Conservation (phyloP, 2,113 vertebrate genomes). For the Acanthisitta chloris region DNA sequence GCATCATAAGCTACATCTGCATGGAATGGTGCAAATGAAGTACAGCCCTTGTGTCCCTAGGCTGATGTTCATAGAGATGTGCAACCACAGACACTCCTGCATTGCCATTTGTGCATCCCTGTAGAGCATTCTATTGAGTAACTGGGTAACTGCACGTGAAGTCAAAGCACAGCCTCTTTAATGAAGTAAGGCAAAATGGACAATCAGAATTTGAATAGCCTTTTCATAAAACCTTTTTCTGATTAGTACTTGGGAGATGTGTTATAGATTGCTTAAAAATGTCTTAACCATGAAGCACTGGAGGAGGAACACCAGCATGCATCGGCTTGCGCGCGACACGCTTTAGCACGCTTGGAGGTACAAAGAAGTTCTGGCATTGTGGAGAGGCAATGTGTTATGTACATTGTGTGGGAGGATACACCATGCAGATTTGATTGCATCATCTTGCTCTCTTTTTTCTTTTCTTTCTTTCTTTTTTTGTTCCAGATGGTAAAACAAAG, state of each 20-base stretch:
- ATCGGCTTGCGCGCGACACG: constrained; percentile 33
- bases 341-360: constrained; percentile 19
- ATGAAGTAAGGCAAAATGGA: background rate
- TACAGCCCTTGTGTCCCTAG: background rate
- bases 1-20: background rate
- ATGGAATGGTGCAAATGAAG: background rate
- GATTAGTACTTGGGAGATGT: background rate
- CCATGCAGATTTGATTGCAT: constrained; percentile 54
- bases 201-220: fast-evolving
- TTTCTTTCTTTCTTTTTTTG: background rate
- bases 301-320: constrained; percentile 5
- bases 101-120: background rate
- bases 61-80: background rate
- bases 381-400: background rate
- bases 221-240: background rate
- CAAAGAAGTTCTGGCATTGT: constrained; percentile 4
- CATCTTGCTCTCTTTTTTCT: background rate
- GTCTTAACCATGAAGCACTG: background rate
- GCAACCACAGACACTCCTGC: background rate
- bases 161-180: background rate
- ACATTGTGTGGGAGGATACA: constrained; percentile 55
- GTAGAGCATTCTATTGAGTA: background rate
- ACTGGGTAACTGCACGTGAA: background rate
- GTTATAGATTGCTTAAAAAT: background rate
- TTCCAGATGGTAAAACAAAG: constrained; percentile 64